Percentiles rank a stretch among this genome's conserved stretches.
Evolutionary conservation across 1,140 invertebrate genomes (phyloP).

Genomic region (Daktulosphaira vitifoliae): DNA sequence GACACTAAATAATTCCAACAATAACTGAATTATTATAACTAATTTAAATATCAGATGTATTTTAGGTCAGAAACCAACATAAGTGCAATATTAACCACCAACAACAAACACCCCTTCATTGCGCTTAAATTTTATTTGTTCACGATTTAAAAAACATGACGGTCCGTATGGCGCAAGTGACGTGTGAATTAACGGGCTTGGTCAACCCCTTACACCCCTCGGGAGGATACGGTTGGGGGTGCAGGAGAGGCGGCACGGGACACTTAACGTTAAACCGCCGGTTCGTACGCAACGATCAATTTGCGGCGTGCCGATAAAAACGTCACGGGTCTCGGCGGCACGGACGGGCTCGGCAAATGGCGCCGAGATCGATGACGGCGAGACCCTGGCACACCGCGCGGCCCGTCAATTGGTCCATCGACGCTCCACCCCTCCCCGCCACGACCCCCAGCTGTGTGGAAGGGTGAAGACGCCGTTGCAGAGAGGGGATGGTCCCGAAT

Average conservation of each 20-base stretch:
- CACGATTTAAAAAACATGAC: no score
- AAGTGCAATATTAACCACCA: no score
- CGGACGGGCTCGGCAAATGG: slow-evolving; percentile 2
- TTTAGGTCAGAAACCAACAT: no score
- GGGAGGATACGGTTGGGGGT: neutral
- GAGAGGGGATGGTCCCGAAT: neutral
- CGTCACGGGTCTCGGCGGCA: neutral
- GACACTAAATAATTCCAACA: no score
- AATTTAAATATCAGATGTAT: no score
- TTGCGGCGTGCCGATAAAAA: slow-evolving; percentile 27
- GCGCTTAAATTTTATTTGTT: no score
- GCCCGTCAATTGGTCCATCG: slow-evolving; percentile 33
- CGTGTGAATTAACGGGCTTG: neutral
- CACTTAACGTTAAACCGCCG: slow-evolving; percentile 1
- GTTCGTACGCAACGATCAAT: slow-evolving; percentile 22
- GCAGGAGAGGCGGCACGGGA: neutral
- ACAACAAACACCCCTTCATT: no score
- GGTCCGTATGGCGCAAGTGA: no score
- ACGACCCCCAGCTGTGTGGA: neutral
- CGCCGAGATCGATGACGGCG: slow-evolving; percentile 32
- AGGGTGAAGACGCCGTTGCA: neutral
- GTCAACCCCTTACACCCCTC: neutral
- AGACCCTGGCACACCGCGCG: neutral
- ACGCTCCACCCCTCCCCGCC: slow-evolving; percentile 20
- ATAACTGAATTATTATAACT: no score